These are phyloP conservation scores for Sebastes ruberrimus DNA, from an alignment of 2,797 vertebrate species.

Conservation along the genomic window DNA sequence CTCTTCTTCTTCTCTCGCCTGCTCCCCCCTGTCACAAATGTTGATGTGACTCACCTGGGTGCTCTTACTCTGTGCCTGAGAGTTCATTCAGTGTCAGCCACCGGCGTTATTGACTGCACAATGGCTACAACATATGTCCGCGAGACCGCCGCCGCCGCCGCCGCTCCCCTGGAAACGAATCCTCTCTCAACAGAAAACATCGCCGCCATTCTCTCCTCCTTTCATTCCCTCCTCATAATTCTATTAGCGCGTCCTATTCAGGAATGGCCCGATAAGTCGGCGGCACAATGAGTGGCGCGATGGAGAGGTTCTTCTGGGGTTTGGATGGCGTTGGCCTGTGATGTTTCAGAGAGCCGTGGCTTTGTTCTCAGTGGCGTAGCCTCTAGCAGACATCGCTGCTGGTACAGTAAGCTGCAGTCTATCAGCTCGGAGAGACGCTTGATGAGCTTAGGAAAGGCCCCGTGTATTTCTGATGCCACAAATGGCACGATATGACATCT, in stretches of 20 bases:
- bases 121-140: slow-evolving; percentile 58
- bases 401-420: slow-evolving; percentile 38
- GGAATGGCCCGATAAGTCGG: slow-evolving; percentile 60
- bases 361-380: slow-evolving; percentile 61
- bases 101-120: slow-evolving; percentile 50
- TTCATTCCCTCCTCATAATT: slow-evolving; percentile 68
- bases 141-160: not conserved
- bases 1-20: slow-evolving; percentile 4
- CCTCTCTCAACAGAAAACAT: slow-evolving; percentile 59
- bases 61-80: slow-evolving; percentile 36
- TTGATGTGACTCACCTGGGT: slow-evolving; percentile 41
- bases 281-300: slow-evolving; percentile 52
- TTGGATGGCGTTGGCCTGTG: slow-evolving; percentile 53
- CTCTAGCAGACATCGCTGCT: slow-evolving; percentile 16
- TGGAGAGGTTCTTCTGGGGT: slow-evolving; percentile 63
- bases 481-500: slow-evolving; percentile 43
- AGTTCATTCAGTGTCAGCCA: slow-evolving; percentile 63
- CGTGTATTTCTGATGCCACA: slow-evolving; percentile 47
- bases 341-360: slow-evolving; percentile 43
- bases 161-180: slow-evolving; percentile 45
- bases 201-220: slow-evolving; percentile 51
- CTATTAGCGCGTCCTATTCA: slow-evolving; percentile 69
- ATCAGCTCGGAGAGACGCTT: slow-evolving; percentile 43
- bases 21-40: slow-evolving; percentile 43
- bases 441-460: slow-evolving; percentile 47